Evolutionary conservation across 2,113 vertebrate species (phyloP).

Genomic region (Centropus bengalensis): DNA sequence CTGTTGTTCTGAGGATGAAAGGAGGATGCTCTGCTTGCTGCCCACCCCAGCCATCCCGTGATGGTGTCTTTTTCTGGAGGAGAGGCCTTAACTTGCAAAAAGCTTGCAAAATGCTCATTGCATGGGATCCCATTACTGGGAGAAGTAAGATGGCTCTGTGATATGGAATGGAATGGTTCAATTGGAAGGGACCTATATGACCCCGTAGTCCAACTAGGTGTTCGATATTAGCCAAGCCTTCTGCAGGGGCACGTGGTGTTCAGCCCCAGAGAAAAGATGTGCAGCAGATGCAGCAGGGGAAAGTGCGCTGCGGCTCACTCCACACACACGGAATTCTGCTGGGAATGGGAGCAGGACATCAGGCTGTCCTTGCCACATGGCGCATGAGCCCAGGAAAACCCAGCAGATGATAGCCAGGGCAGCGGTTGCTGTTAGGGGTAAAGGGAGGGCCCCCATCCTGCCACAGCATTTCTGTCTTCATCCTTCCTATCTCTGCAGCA

Average conservation of each 20-base stretch:
- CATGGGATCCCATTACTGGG: neutral
- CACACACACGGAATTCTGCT: neutral
- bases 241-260: neutral
- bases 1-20: neutral
- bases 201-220: neutral
- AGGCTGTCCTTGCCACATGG: neutral
- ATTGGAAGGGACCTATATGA: neutral
- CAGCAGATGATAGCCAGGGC: neutral
- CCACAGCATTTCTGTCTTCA: constrained; percentile 25
- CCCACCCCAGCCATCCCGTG: neutral
- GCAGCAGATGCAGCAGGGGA: neutral
- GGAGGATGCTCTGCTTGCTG: neutral
- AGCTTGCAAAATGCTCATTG: neutral
- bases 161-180: too few species aligned
- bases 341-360: neutral
- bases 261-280: neutral
- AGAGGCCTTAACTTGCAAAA: neutral
- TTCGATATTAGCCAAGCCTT: neutral
- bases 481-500: constrained; percentile 14
- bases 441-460: constrained; percentile 2
- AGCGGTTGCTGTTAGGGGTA: neutral
- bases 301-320: fast-evolving
- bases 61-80: neutral
- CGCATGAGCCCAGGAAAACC: neutral
- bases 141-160: neutral